These are phyloP conservation scores for Aphis craccivora DNA, from an alignment of 1,140 invertebrate species.

Conservation along the genomic window DNA sequence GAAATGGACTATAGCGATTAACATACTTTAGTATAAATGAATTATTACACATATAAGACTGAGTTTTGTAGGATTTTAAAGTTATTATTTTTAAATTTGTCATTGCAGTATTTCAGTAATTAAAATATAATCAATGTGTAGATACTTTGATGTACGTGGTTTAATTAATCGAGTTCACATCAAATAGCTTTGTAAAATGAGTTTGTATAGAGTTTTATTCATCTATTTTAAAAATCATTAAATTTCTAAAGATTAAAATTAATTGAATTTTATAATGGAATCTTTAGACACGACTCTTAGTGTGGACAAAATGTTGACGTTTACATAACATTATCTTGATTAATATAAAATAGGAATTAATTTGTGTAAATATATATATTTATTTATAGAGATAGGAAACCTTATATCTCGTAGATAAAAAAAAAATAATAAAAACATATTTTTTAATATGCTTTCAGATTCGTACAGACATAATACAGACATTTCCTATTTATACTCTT, in stretches of 20 bases:
- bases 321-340: conserved; percentile 7
- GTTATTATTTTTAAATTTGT: neutral
- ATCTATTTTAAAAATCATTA: neutral
- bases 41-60: neutral
- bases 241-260: neutral
- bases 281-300: neutral
- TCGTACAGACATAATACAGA: neutral
- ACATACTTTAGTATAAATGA: neutral
- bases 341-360: neutral
- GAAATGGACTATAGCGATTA: fast-evolving
- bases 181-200: neutral
- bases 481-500: neutral
- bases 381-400: neutral
- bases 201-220: neutral
- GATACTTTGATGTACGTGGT: neutral
- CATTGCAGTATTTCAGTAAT: neutral
- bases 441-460: neutral
- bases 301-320: neutral
- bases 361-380: neutral
- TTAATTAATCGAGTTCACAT: neutral
- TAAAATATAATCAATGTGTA: neutral
- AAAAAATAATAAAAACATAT: neutral
- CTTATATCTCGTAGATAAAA: neutral
- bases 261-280: conserved; percentile 31
- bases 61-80: neutral